Evolutionary conservation across 2,797 vertebrate species (phyloP), one percentile per base, ranked within the genome.

Genomic region (Limnodromus scolopaceus): DNA sequence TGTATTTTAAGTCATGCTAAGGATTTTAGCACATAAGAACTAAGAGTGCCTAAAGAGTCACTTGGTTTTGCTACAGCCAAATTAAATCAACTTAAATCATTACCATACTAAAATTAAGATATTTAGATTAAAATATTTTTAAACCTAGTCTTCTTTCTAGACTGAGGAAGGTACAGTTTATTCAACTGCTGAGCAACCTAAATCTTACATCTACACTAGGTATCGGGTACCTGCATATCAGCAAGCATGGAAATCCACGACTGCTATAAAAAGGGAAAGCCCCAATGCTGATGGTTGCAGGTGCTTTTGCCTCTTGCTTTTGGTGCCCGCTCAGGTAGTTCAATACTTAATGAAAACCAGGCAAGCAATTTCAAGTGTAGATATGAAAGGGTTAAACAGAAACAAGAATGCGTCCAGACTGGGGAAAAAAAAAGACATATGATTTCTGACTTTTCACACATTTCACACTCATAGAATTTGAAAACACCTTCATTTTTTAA

Each of bases 401-500:
- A 88, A 72, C 5, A 58, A 32, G 13, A 69, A 51, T 36, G 18
- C 17, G 46, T 58, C 36, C 18, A 38, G 22, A 45, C 28, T 51
- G 14, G 13, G 34, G 34, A 13, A 2, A 24, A 64, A 24, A 36
- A 63, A 30, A 61, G 6, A 36, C 9, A 63, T 90, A 57, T 53
- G 55, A 68, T 86, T 91, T 93, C 84, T 83, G 70, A 82, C 74
- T 95, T 85, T 71, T 68, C 48, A 70, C 64, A 68, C 23, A 66
- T 64, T 89, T 86, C 64, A 45, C n/a, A 65, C 64, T 79, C 54
- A 22, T 2, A 51, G 84, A 94, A 77, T 91, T 89, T 82, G 71
- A 94, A 92, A 96, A 88, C 68, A 97, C 95, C 93, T 96, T 91
- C 92, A 93, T 96, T 96, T 93, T 96, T 97, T 97, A 94, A 91